A percentile compares a stretch with the other conserved stretches of the same genome.
Evolutionary conservation across 2,113 vertebrate species (phyloP).

Genomic region (Phalacrocorax carbo): DNA sequence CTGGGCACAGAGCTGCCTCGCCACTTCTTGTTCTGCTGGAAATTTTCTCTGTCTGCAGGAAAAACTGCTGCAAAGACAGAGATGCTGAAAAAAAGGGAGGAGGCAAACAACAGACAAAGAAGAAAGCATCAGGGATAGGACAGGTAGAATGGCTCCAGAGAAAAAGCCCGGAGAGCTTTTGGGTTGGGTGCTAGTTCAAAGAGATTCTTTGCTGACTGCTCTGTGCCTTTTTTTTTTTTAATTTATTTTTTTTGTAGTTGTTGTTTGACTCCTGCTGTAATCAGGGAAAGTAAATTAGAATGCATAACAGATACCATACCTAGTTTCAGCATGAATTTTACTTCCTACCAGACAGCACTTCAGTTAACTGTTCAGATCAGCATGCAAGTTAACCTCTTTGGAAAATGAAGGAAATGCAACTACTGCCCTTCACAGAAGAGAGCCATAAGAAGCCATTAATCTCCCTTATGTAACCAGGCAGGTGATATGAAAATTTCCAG

Average conservation of each 20-base stretch:
- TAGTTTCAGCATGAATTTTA: background rate
- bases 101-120: background rate
- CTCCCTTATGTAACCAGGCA: background rate
- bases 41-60: background rate
- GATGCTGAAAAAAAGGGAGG: background rate
- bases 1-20: background rate
- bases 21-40: background rate
- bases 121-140: background rate
- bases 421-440: background rate
- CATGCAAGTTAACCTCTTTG: background rate
- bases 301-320: background rate
- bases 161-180: background rate
- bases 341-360: background rate
- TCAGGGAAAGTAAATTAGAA: background rate
- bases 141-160: background rate
- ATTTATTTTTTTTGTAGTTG: background rate
- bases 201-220: background rate
- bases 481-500: background rate
- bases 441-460: background rate
- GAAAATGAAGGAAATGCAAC: background rate
- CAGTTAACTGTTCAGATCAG: background rate
- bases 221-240: background rate
- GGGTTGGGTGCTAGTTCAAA: background rate
- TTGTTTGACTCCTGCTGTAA: background rate
- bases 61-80: background rate